These are phyloP conservation scores for Xiphydria camelus DNA, from an alignment of 2,888 invertebrate genomes.

Conservation along the genomic window DNA sequence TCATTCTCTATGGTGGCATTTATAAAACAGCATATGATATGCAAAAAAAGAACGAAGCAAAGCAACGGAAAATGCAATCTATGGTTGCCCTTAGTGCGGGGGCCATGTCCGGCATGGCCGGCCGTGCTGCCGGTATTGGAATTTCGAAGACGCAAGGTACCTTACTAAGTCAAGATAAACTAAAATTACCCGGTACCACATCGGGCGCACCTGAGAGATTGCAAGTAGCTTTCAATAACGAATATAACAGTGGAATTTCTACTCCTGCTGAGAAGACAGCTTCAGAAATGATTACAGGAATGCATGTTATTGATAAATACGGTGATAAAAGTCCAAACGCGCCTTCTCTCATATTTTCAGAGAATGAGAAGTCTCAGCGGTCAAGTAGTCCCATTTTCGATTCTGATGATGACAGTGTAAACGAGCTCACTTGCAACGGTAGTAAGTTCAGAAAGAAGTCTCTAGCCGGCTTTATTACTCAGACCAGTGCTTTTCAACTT, in stretches of 20 bases:
- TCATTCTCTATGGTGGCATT: conserved; percentile 94
- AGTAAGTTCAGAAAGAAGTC: conserved; percentile 65
- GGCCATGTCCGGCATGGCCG: conserved; percentile 89
- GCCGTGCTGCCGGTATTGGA: conserved; percentile 83
- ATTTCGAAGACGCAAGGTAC: conserved; percentile 74
- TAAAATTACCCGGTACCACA: conserved; percentile 61
- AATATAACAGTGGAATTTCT: not conserved
- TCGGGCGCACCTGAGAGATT: conserved; percentile 46
- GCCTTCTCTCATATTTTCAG: conserved; percentile 56
- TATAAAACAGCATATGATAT: conserved; percentile 97
- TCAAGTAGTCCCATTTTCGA: conserved; percentile 94
- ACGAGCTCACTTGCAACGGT: conserved; percentile 46
- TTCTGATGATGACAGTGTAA: conserved; percentile 87
- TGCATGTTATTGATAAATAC: conserved; percentile 1
- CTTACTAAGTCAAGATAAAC: conserved; percentile 72
- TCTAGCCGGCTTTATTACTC: conserved; percentile 70
- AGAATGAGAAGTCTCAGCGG: conserved; percentile 76
- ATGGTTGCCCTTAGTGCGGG: conserved; percentile 91
- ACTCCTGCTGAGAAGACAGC: not conserved
- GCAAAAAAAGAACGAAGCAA: conserved; percentile 96
- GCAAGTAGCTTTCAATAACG: conserved; percentile 9
- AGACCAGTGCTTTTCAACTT: conserved; percentile 64
- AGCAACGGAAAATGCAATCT: conserved; percentile 93
- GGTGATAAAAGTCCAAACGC: conserved; percentile 13
- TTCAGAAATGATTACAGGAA: not conserved